A percentile compares a stretch with the other conserved stretches of the same genome.
Conservation (phyloP, 2,113 vertebrate genomes). For the Colius striatus region DNA sequence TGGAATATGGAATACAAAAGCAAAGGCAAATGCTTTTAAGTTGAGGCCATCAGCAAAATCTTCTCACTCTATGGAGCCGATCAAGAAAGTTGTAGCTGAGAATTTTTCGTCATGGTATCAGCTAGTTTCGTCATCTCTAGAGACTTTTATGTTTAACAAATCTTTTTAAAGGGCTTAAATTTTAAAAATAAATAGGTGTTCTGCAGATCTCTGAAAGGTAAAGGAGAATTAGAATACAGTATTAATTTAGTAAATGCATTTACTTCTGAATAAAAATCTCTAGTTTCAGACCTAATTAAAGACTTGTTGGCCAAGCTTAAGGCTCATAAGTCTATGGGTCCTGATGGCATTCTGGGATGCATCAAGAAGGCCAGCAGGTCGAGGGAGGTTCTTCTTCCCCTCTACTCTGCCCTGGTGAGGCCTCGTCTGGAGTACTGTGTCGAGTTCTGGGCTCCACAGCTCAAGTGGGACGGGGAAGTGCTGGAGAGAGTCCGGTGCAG, state of each 20-base stretch:
- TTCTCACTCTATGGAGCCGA: neutral
- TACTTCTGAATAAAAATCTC: neutral
- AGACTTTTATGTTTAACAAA: neutral
- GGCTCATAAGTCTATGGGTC: too few species aligned
- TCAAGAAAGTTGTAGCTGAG: neutral
- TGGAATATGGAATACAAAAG: neutral
- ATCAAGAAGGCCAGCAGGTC: too few species aligned
- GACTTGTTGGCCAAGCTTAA: too few species aligned
- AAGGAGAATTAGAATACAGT: neutral
- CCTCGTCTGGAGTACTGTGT: too few species aligned
- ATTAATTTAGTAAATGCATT: neutral
- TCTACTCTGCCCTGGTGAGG: too few species aligned
- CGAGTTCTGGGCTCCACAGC: too few species aligned
- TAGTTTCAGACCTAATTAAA: too few species aligned
- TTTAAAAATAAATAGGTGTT: neutral
- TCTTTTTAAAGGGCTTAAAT: neutral
- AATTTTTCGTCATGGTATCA: neutral
- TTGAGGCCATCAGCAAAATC: neutral
- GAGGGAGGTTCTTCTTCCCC: too few species aligned
- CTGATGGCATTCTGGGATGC: too few species aligned
- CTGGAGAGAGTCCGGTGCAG: too few species aligned
- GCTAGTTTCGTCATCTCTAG: neutral
- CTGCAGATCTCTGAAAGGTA: neutral
- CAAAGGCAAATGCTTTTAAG: neutral
- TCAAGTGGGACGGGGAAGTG: too few species aligned